Conservation (phyloP, 2,797 vertebrate species). For the Epinephelus malabaricus region DNA sequence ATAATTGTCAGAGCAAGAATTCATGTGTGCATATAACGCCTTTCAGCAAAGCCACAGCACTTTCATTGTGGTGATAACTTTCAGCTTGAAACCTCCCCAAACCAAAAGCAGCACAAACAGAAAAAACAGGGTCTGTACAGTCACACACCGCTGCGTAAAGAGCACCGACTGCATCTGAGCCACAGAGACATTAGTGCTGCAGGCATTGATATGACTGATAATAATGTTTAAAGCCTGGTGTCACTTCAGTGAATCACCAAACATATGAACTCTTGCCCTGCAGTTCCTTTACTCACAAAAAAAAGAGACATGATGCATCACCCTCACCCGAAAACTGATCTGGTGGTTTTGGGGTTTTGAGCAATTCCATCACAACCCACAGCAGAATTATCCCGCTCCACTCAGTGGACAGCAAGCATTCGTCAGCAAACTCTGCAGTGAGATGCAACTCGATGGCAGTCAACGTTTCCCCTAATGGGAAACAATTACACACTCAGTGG, state of each 20-base stretch:
- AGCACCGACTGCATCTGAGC: slow-evolving; percentile 36
- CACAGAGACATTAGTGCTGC: slow-evolving; percentile 24
- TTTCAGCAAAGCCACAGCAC: not conserved
- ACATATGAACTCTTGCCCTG: slow-evolving; percentile 62
- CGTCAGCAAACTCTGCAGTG: slow-evolving; percentile 79
- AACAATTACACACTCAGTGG: slow-evolving; percentile 89
- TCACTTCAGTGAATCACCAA: slow-evolving; percentile 59
- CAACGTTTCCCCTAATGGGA: slow-evolving; percentile 83
- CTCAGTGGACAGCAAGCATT: slow-evolving; percentile 72
- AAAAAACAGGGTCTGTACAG: not conserved
- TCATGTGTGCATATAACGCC: not conserved
- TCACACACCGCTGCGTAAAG: not conserved
- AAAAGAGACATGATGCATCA: slow-evolving; percentile 36
- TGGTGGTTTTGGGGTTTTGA: slow-evolving; percentile 59
- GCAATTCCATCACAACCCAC: slow-evolving; percentile 71
- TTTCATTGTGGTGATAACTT: not conserved
- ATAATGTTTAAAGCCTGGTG: slow-evolving; percentile 57
- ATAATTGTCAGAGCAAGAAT: not conserved
- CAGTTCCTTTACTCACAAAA: slow-evolving; percentile 12
- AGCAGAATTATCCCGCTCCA: slow-evolving; percentile 59
- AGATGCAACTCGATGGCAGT: slow-evolving; percentile 75
- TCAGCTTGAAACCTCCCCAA: not conserved
- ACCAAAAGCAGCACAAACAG: not conserved
- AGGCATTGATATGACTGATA: slow-evolving; percentile 55
- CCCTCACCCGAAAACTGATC: slow-evolving; percentile 43